Conservation (phyloP, 2,888 invertebrate species). For the Apodemia hepburni region DNA sequence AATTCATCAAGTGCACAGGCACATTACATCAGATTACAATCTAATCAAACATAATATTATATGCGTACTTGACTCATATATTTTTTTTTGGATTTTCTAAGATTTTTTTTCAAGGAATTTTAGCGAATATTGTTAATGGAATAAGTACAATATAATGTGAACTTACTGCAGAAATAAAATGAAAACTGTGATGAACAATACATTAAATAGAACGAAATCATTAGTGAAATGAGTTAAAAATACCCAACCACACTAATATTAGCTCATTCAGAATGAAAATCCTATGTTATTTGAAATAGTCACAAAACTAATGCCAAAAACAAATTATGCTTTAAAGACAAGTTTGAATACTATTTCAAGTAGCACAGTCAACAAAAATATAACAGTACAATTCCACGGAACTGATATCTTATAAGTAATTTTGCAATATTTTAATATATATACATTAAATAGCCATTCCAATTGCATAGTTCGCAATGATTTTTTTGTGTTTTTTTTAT, state of each 20-base stretch:
- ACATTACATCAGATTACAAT: slow-evolving; percentile 71
- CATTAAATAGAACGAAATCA: slow-evolving; percentile 49
- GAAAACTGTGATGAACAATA: slow-evolving; percentile 40
- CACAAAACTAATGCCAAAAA: neutral
- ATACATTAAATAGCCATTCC: slow-evolving; percentile 60
- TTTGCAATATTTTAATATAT: slow-evolving; percentile 67
- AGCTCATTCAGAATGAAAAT: slow-evolving; percentile 17
- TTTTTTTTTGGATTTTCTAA: slow-evolving; percentile 61
- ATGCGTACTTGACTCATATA: slow-evolving; percentile 63
- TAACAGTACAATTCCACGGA: slow-evolving; percentile 50
- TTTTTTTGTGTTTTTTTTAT: slow-evolving; percentile 55
- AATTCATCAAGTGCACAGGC: slow-evolving; percentile 66
- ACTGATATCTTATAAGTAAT: slow-evolving; percentile 60
- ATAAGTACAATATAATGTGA: slow-evolving; percentile 76
- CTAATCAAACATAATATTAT: slow-evolving; percentile 74
- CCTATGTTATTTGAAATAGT: slow-evolving; percentile 1
- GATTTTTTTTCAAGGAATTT: slow-evolving; percentile 54
- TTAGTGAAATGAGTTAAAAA: slow-evolving; percentile 57
- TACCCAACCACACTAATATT: slow-evolving; percentile 63
- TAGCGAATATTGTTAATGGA: slow-evolving; percentile 74
- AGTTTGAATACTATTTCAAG: slow-evolving; percentile 39
- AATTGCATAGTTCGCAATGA: slow-evolving; percentile 57
- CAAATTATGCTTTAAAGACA: slow-evolving; percentile 39
- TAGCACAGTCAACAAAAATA: slow-evolving; percentile 43
- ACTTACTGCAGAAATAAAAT: slow-evolving; percentile 59